These are phyloP conservation scores for Telmatherina bonti DNA, from an alignment of 2,797 vertebrate genomes.

Conservation along the genomic window DNA sequence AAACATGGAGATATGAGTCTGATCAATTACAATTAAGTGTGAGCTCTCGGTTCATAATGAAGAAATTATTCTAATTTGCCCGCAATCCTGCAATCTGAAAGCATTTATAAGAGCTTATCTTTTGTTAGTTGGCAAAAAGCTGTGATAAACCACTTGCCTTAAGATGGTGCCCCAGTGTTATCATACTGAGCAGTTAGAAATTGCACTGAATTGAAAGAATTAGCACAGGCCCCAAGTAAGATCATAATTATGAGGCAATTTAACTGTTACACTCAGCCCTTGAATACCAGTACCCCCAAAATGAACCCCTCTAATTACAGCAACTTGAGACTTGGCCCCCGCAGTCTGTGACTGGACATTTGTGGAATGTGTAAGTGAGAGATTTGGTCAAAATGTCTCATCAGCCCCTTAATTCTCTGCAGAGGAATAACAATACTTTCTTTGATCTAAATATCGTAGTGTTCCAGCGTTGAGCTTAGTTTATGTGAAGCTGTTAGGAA, in stretches of 20 bases:
- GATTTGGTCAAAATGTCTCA: slow-evolving; percentile 46
- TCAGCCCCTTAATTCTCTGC: slow-evolving; percentile 52
- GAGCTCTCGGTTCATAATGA: no score
- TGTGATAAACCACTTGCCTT: slow-evolving; percentile 31
- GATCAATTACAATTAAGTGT: no score
- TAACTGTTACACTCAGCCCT: slow-evolving; percentile 54
- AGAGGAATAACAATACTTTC: slow-evolving; percentile 56
- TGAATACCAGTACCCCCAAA: slow-evolving; percentile 40
- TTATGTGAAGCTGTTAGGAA: slow-evolving; percentile 44
- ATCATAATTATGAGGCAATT: slow-evolving; percentile 63
- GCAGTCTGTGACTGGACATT: slow-evolving; percentile 45
- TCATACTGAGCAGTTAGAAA: slow-evolving; percentile 56
- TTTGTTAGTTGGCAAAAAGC: slow-evolving; percentile 8
- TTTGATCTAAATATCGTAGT: slow-evolving; percentile 58
- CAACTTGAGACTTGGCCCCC: slow-evolving; percentile 40
- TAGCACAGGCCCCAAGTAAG: slow-evolving; percentile 48
- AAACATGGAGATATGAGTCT: background rate
- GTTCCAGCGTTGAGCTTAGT: slow-evolving; percentile 50
- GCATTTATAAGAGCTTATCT: slow-evolving; percentile 1
- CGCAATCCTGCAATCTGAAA: background rate
- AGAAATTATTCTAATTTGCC: background rate
- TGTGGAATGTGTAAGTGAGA: slow-evolving; percentile 67
- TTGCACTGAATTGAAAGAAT: slow-evolving; percentile 50
- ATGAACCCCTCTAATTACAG: slow-evolving; percentile 54
- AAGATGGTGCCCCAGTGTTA: slow-evolving; percentile 43